Percentiles rank a stretch among this genome's conserved stretches.
Conservation (phyloP, 2,113 vertebrate species). For the Scomber scombrus region DNA sequence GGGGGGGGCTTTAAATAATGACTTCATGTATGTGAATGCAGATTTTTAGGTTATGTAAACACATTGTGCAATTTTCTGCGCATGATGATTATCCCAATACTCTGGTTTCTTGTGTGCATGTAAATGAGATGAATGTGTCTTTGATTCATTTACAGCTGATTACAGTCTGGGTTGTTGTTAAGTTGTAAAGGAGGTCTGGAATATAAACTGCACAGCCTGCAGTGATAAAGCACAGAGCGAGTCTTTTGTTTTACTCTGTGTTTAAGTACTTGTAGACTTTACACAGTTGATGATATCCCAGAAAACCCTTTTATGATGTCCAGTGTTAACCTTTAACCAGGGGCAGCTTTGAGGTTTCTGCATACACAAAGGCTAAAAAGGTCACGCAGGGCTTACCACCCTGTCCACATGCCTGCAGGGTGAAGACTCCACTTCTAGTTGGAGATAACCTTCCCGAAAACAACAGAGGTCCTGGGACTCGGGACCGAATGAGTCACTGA, state of each 20-base stretch:
- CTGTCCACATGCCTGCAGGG: slow-evolving; percentile 65
- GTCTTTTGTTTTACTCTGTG: slow-evolving; percentile 10
- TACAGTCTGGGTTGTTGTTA: neutral
- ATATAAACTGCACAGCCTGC: neutral
- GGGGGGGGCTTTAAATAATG: too few species aligned
- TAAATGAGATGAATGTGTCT: neutral
- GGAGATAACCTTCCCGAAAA: slow-evolving; percentile 76
- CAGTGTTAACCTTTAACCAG: slow-evolving; percentile 78
- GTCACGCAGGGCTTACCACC: slow-evolving; percentile 61
- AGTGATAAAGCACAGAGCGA: neutral
- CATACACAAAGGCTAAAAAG: slow-evolving; percentile 67
- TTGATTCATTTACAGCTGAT: neutral
- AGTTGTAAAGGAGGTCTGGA: neutral
- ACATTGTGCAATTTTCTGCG: neutral
- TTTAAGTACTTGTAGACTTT: slow-evolving; percentile 19
- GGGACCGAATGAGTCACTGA: slow-evolving; percentile 66
- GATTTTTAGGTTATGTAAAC: neutral
- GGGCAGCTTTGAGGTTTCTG: slow-evolving; percentile 62
- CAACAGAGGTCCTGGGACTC: slow-evolving; percentile 68
- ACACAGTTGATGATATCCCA: slow-evolving; percentile 35
- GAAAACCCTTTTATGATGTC: slow-evolving; percentile 55
- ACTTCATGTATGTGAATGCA: neutral
- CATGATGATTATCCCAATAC: neutral
- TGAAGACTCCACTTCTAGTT: slow-evolving; percentile 59
- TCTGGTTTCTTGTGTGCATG: neutral